phyloP scores from a whole-genome alignment of 2,113 vertebrate species.

The Petrocephalus zakoni region DNA sequence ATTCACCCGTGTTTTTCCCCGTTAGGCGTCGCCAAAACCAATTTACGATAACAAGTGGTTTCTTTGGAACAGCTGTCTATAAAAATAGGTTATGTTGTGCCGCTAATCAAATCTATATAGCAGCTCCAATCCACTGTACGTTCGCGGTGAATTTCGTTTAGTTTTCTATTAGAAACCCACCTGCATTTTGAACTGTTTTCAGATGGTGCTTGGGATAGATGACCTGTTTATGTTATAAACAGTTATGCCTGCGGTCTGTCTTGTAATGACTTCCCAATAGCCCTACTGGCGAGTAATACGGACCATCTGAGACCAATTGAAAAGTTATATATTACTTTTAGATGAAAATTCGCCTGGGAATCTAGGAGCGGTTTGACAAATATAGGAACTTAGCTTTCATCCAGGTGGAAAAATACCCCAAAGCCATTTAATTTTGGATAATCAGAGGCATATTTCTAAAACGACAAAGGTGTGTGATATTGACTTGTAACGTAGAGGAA shows the following conservation, averaged over 20 bases:
- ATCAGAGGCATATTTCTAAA: not conserved
- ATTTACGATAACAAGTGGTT: constrained; percentile 2
- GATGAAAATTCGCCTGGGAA: not conserved
- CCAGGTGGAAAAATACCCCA: not conserved
- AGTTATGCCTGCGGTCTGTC: not conserved
- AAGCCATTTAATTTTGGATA: not conserved
- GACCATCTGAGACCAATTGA: not conserved
- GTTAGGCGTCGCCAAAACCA: not conserved
- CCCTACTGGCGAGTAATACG: not conserved
- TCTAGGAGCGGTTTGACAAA: not conserved
- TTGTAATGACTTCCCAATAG: not conserved
- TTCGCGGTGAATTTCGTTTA: not conserved
- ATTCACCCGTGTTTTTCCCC: not conserved
- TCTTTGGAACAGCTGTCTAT: not conserved
- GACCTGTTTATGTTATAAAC: not conserved
- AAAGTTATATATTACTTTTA: not conserved
- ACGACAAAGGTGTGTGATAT: not conserved
- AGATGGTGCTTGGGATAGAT: not conserved
- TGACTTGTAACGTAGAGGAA: not conserved
- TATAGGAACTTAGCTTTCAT: not conserved
- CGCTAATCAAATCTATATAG: not conserved
- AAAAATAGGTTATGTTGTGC: not conserved
- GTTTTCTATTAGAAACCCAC: not conserved
- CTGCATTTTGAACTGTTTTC: not conserved
- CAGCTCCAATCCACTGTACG: not conserved